These are phyloP conservation scores for Hylaeus volcanicus DNA, from an alignment of 1,140 invertebrate genomes.

Conservation along the genomic window DNA sequence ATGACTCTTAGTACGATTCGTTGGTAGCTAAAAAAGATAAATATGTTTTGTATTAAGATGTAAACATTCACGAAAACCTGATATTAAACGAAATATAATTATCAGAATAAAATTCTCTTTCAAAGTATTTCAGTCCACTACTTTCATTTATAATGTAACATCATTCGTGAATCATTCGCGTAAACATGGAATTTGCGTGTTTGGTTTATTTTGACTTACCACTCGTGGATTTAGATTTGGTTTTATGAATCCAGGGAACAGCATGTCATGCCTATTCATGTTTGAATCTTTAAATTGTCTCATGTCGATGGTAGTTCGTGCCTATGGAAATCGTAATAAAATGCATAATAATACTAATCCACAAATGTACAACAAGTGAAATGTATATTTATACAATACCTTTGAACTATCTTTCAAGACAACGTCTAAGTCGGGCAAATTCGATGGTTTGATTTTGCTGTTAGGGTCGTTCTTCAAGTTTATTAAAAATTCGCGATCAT, in stretches of 20 bases:
- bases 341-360: background rate
- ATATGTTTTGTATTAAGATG: slow-evolving; percentile 43
- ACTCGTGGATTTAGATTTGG: slow-evolving; percentile 56
- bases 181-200: background rate
- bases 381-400: slow-evolving; percentile 44
- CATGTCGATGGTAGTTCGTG: slow-evolving; percentile 56
- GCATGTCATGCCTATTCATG: slow-evolving; percentile 63
- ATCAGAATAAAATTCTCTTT: slow-evolving; percentile 58
- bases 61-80: background rate
- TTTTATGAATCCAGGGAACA: slow-evolving; percentile 70
- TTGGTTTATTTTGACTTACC: slow-evolving; percentile 58
- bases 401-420: slow-evolving; percentile 81
- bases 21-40: slow-evolving; percentile 67
- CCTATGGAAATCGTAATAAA: background rate
- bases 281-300: slow-evolving; percentile 66
- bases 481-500: slow-evolving; percentile 89
- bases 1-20: slow-evolving; percentile 78
- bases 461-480: slow-evolving; percentile 87
- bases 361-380: background rate
- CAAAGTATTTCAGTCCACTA: slow-evolving; percentile 77
- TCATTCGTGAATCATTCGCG: slow-evolving; percentile 41
- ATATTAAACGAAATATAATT: background rate
- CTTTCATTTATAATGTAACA: slow-evolving; percentile 75
- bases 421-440: slow-evolving; percentile 84
- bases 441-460: slow-evolving; percentile 88